Percentiles rank a stretch among this genome's conserved stretches.
These are phyloP conservation scores for Trichogramma dendrolimi DNA, from an alignment of 2,888 invertebrate genomes.

Conservation along the genomic window DNA sequence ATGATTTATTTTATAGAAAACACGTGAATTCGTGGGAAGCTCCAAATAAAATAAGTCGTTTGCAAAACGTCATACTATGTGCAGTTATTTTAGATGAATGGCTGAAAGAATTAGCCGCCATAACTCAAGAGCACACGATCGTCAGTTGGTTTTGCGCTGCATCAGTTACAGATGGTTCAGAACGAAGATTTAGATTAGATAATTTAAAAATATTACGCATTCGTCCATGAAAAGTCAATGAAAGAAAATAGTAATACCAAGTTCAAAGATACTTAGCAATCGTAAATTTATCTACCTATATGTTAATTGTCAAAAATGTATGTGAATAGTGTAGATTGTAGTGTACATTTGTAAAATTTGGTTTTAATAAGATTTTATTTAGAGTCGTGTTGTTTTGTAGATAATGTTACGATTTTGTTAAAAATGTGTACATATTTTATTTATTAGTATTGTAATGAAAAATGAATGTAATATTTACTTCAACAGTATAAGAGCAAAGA, in stretches of 20 bases:
- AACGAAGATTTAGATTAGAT: slow-evolving; percentile 5
- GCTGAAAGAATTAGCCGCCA: slow-evolving; percentile 89
- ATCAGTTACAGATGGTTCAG: slow-evolving; percentile 5
- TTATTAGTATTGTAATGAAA: too few relatives aligned
- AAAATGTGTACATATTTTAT: too few relatives aligned
- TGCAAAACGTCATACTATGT: slow-evolving; percentile 68
- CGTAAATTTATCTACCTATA: too few relatives aligned
- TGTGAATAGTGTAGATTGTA: too few relatives aligned
- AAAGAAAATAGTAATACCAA: background rate
- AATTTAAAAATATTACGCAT: background rate
- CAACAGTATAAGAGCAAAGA: too few relatives aligned
- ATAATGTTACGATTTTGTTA: too few relatives aligned
- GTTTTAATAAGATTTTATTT: too few relatives aligned
- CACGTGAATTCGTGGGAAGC: slow-evolving; percentile 44
- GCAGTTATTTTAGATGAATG: slow-evolving; percentile 92
- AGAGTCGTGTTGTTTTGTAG: too few relatives aligned
- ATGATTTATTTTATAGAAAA: slow-evolving; percentile 30
- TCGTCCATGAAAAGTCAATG: slow-evolving; percentile 5
- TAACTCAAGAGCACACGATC: slow-evolving; percentile 89
- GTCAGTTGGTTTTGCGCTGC: slow-evolving; percentile 39
- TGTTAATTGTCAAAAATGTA: too few relatives aligned
- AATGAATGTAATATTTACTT: too few relatives aligned
- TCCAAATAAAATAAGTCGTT: slow-evolving; percentile 45
- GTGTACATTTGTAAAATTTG: too few relatives aligned
- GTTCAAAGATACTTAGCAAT: too few relatives aligned